A percentile compares a stretch with the other conserved stretches of the same genome.
phyloP scores from a whole-genome alignment of 2,113 vertebrate genomes.

The Clarias gariepinus region DNA sequence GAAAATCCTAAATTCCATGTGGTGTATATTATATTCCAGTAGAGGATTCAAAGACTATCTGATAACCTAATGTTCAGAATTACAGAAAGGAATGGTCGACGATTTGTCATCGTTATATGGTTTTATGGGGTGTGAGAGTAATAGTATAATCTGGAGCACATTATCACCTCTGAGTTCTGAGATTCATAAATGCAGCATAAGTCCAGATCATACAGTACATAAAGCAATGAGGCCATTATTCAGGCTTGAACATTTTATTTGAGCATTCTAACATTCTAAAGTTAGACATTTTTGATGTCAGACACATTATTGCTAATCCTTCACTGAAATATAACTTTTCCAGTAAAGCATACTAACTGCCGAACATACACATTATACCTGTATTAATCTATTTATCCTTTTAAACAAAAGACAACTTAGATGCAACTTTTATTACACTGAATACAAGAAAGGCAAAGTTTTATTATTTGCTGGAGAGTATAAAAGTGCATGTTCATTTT shows the following conservation, averaged over 20 bases:
- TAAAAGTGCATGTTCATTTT: constrained; percentile 16
- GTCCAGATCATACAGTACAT: constrained; percentile 40
- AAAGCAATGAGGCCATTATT: constrained; percentile 25
- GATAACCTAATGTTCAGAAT: constrained; percentile 34
- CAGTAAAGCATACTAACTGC: not conserved
- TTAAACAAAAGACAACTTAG: constrained; percentile 4
- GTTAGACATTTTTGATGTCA: not conserved
- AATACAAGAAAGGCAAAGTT: constrained; percentile 12
- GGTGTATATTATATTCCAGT: constrained; percentile 14
- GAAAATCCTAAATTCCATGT: not conserved
- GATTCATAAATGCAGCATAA: constrained; percentile 17
- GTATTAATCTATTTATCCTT: not conserved
- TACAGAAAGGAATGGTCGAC: constrained; percentile 40
- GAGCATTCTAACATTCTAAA: not conserved
- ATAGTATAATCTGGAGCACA: constrained; percentile 49
- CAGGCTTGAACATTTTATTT: constrained; percentile 3
- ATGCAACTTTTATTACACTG: constrained; percentile 3
- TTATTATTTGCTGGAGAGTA: not conserved
- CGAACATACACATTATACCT: not conserved
- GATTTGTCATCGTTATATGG: constrained; percentile 38
- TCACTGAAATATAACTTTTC: constrained; percentile 2
- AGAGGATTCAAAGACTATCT: constrained; percentile 19
- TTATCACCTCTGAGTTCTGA: constrained; percentile 38
- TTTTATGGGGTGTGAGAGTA: constrained; percentile 43
- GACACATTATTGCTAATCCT: constrained; percentile 20